Base-by-base conservation (phyloP, 2,888 invertebrate genomes). In the Drosophila recens region DNA sequence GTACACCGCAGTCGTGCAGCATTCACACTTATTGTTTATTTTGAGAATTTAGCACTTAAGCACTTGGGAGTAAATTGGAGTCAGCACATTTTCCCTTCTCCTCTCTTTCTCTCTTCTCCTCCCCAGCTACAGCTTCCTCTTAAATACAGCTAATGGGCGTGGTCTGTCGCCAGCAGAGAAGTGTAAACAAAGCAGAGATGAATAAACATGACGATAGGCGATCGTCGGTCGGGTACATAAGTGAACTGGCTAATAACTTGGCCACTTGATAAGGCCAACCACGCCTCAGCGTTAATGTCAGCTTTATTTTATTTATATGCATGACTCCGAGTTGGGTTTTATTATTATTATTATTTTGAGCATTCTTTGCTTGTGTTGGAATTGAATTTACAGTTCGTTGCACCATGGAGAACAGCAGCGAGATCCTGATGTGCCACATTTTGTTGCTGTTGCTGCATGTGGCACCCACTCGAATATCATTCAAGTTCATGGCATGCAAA, bases 401-500 rank as follows among this genome's bases (percentile, higher is more conserved):
- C 89, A 80, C 87, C 56, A 27, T 36, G 57, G 57, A 5, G 27
- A n/a, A 6, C 36, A 15, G 53, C 36, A 15, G 53, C 33, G 43
- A 27, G 45, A 57, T 67, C 42, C 67, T 54, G 79, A 64, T 72
- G 46, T 63, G 54, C 64, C 58, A 36, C 49, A 65, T 30, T 46
- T 40, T 33, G 49, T 6, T 15, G 33, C 11, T 33, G 57, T 6
- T 3, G 17, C 17, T 23, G 3, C 38, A 53, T 64, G 59, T 75
- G 61, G 54, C 71, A 72, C 68, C 52, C 82, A 67, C 80, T 57
- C 76, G 70, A 72, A 67, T 62, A 58, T 67, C 76, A 72, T 68
- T 87, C 83, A 88, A 88, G 88, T 83, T 83, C 83, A 82, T 74
- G 68, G 76, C 77, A 70, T 69, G 67, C 67, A 82, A 77, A 80